Base-by-base conservation (phyloP, 2,888 invertebrate genomes). In the Caenorhabditis afra region DNA sequence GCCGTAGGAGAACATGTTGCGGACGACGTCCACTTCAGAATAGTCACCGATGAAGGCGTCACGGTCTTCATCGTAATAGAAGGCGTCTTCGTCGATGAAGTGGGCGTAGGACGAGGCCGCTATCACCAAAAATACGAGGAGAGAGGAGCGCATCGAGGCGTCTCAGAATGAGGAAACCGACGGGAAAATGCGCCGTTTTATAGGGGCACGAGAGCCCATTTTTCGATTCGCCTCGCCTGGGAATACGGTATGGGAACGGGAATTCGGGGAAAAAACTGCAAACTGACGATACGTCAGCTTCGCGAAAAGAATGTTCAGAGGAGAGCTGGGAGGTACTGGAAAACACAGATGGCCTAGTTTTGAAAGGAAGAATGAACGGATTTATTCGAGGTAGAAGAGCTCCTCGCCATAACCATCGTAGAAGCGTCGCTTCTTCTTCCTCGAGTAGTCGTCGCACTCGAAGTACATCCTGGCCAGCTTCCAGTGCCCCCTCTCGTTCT, bases 401-500 rank as follows among this genome's bases (percentile, higher is more conserved):
- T 41, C 29, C 29, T 29, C 41, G 11, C 23, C 16, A 59, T n/a
- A 18, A 29, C 49, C 23, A 49, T 49, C 14, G 41, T 14, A 14
- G 41, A 41, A 41, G 4, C 41, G 4, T 41, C 14, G 4, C 11
- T 41, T 41, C 41, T 61, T 49, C 29, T 18, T 61, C 29, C n/a
- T 47, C 47, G 29, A 29, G n/a, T n/a, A 29, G 3, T 66, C 55
- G 7, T 47, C 55, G 47, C 66, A 66, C 11, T 57, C 55, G 22
- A 66, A 66, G 22, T 47, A 39, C 66, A 66, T 47, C 14, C 49
- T 45, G 10, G 35, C 47, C 55, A 66, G 55, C 47, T 16, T 47
- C 18, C 16, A 47, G 18, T 47, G 3, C 16, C 18, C 47, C n/a
- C 16, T 41, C 8, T 41, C 53, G 29, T 29, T 29, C n/a, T 44